Percentiles rank a stretch among this genome's conserved stretches.
Evolutionary conservation across 2,888 invertebrate genomes (phyloP).

Genomic region (Agelastica alni): DNA sequence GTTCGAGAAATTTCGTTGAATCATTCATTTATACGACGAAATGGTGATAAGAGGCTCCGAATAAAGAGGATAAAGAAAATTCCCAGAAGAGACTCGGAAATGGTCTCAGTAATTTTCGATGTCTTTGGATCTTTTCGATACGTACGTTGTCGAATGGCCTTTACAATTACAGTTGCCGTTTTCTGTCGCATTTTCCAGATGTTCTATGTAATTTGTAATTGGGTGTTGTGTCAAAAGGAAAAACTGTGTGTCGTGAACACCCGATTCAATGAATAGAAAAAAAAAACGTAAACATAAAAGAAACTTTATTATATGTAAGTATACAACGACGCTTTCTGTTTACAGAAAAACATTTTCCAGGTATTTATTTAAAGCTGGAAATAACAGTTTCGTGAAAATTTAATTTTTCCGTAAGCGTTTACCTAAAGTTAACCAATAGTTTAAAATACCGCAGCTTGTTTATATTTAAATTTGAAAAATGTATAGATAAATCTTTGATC

Average conservation of each 20-base stretch:
- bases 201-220: conserved; percentile 15
- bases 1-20: conserved; percentile 41
- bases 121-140: conserved; percentile 20
- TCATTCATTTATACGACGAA: conserved; percentile 44
- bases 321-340: too few species aligned
- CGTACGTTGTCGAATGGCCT: conserved; percentile 1
- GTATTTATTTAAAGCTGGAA: too few species aligned
- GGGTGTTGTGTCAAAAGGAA: conserved; percentile 4
- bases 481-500: too few species aligned
- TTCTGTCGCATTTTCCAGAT: conserved; percentile 9
- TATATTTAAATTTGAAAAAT: too few species aligned
- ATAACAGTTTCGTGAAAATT: too few species aligned
- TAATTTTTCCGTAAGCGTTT: too few species aligned
- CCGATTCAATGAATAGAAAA: not conserved
- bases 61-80: conserved; percentile 19
- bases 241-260: not conserved
- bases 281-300: too few species aligned
- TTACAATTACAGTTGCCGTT: conserved; percentile 12
- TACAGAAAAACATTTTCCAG: too few species aligned
- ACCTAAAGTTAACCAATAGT: too few species aligned
- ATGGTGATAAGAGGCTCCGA: conserved; percentile 34
- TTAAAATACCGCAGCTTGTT: too few species aligned
- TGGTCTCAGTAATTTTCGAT: conserved; percentile 25
- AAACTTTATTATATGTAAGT: too few species aligned
- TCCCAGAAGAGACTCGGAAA: conserved; percentile 30